phyloP scores from a whole-genome alignment of 2,888 invertebrate species.

The Panopea generosa region DNA sequence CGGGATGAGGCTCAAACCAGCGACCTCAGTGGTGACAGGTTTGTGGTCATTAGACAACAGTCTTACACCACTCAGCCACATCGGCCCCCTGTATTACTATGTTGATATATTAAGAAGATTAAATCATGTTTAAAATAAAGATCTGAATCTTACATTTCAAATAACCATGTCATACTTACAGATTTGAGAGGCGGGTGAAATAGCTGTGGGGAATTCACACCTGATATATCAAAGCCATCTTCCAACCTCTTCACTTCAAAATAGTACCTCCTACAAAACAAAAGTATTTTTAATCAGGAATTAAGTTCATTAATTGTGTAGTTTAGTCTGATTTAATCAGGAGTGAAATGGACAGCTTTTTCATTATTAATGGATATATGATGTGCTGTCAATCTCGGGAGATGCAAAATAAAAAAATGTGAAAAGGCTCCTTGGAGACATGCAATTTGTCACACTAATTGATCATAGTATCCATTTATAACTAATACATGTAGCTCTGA shows the following conservation, averaged over 20 bases:
- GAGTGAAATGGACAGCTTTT: too few relatives aligned
- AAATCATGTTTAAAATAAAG: neutral
- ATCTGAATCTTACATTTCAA: neutral
- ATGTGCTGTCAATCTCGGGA: too few relatives aligned
- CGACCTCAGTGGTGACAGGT: too few relatives aligned
- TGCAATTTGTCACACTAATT: too few relatives aligned
- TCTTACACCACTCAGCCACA: neutral
- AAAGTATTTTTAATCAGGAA: neutral
- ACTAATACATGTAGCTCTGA: too few relatives aligned
- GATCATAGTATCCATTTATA: too few relatives aligned
- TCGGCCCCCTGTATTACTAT: neutral
- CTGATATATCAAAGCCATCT: constrained; percentile 84
- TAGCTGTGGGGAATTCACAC: constrained; percentile 79
- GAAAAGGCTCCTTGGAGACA: too few relatives aligned
- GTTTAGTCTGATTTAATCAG: too few relatives aligned
- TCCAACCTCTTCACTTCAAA: constrained; percentile 83
- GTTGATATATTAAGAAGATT: neutral
- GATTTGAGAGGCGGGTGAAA: constrained; percentile 83
- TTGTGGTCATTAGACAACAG: neutral
- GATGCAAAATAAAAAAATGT: too few relatives aligned
- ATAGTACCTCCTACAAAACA: constrained; percentile 81
- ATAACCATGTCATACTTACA: constrained; percentile 69
- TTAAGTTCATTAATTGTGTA: too few relatives aligned
- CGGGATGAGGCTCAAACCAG: too few relatives aligned
- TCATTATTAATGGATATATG: too few relatives aligned